phyloP scores from a whole-genome alignment of 2,113 vertebrate species.

The Globicephala melas region DNA sequence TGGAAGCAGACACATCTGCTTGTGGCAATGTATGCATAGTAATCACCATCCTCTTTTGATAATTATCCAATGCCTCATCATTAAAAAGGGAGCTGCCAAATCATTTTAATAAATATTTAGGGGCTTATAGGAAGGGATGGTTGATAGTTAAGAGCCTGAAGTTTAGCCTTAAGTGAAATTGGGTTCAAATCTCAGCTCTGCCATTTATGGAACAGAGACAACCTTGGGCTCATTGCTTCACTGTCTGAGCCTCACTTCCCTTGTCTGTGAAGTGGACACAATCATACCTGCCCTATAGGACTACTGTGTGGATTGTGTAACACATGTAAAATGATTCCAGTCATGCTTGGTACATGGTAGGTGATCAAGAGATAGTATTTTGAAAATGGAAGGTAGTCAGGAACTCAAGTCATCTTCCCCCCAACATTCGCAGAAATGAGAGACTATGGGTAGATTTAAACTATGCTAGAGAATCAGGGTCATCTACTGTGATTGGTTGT shows the following conservation, averaged over 20 bases:
- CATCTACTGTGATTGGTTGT: background rate
- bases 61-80: slow-evolving; percentile 5
- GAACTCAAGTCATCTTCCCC: background rate
- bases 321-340: background rate
- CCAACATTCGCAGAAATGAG: background rate
- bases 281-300: background rate
- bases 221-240: background rate
- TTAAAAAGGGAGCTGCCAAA: background rate
- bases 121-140: background rate
- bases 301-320: background rate
- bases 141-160: background rate
- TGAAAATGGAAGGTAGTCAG: background rate
- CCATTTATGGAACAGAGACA: background rate
- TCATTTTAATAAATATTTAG: background rate
- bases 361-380: background rate
- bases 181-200: background rate
- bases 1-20: background rate
- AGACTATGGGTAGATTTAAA: background rate
- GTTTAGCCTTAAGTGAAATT: background rate
- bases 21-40: background rate
- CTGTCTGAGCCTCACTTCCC: background rate
- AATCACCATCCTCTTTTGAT: background rate
- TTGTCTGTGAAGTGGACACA: background rate
- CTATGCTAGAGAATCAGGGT: background rate
- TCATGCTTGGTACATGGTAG: background rate